Base-by-base conservation (phyloP, 2,113 vertebrate genomes). In the Tetraodon nigroviridis region DNA sequence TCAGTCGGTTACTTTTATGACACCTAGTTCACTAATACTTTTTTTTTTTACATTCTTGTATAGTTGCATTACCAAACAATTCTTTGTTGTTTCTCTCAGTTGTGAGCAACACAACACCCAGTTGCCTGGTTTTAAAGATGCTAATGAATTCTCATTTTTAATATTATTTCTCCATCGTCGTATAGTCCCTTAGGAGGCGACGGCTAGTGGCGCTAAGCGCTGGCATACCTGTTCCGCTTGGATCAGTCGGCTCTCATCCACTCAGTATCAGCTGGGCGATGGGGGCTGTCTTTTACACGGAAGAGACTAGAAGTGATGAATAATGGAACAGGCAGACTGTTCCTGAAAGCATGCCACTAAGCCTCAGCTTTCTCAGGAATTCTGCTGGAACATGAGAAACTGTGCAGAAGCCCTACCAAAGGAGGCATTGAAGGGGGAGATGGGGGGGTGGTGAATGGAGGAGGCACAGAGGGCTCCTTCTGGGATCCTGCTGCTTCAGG, bases 271-370 rank as follows among this genome's bases (percentile, higher is more conserved):
- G 72, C 77, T 76, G 79, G 73, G 71, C 64, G 68, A 70, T 50
- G 58, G 49, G 62, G 76, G 72, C 65, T 17, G 74, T 73, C 74
- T 80, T 59, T 81, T 51, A 77, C 80, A 77, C 67, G 57, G 76
- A 73, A 69, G 71, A 80, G 78, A 79, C 83, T 73, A 37, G 59
- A 19, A 63, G 52, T 46, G 62, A 87, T 89, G 84, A 88, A 89
- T 88, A 84, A 88, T 88, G 79, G 82, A 89, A 69, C 69, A 79
- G 69, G 67, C 77, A 68, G 80, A 78, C 84, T 75, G 67, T 83
- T 86, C 83, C 87, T 77, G 76, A 83, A 84, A 86, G 84, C 80
- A 75, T 80, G 69, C 59, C 58, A 73, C 69, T 77, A 79, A 84
- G 80, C 81, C 69, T 64, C 53, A 44, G 74, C 74, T 83, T 83